Base-by-base conservation (phyloP, 2,888 invertebrate genomes). In the Elegia similella region DNA sequence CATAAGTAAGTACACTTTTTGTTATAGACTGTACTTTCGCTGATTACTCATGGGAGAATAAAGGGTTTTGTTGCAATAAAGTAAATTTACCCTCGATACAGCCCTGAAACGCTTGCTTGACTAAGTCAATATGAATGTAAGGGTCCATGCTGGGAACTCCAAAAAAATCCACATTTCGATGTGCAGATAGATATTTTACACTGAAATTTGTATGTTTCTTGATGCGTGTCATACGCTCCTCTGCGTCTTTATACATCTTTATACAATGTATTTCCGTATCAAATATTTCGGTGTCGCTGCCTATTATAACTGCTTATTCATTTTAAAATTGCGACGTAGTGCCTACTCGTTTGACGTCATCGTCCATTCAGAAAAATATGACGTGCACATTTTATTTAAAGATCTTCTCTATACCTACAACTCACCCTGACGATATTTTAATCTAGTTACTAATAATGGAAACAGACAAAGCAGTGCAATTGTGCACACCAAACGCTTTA, bases 281-380 rank as follows among this genome's bases (percentile, higher is more conserved):
- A 38, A 38, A 50, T 50, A 50, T 38, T 50, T 50, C 34, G 17
- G 34, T 15, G 15, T 50, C 50, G 16, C 6, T 30, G 48, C 23
- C 15, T 6, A 16, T 48, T 38, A 38, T 50, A 50, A 50, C 16
- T 17, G 50, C 30, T 50, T 7, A 50, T 34, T 34, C 34, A 38
- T 50, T 13, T 47, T 13, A 43, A 47, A 55, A 30, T 7, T 38
- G 43, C 43, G 46, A 38, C 38, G 38, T 54, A 17, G 46, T 43
- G 44, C 62, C 50, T 50, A 73, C 73, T 64, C 67, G 63, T 62
- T 60, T 82, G 82, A 87, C 88, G 87, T 88, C 84, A 84, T 76
- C 70, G 57, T 75, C 76, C 90, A 90, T 89, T 89, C 88, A 89
- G 83, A 79, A 86, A 79, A 76, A 75, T 73, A 73, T 72, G 76